Evolutionary conservation across 2,113 vertebrate genomes (phyloP), one percentile per base, ranked within the genome.

Genomic region (Hucho hucho): DNA sequence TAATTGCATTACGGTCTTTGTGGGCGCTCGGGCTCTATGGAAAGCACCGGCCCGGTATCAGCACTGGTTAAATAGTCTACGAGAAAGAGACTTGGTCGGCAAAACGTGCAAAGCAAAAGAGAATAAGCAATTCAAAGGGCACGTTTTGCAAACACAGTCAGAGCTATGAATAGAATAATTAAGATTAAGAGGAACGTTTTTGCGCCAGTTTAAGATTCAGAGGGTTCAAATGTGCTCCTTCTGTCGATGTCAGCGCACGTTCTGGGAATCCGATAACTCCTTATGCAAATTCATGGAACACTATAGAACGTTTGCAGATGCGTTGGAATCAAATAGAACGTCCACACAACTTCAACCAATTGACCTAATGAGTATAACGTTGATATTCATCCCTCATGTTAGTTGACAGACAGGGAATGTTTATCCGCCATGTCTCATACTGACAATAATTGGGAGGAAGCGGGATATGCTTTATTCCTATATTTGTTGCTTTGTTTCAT

Each of bases 1-100:
- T 93, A 93, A 94, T 94, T 94, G 89, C 90, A 94, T 94, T 94
- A 94, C 83, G 74, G 18, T 86, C 87, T 91, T 90, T 90, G 89
- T 91, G 88, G 79, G 78, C 83, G 76, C 86, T 81, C 79, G 69
- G 78, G 69, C 78, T 84, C 89, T 89, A 88, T 89, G 90, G 86
- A 87, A 89, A 86, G 74, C n/a, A 22, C 58, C 72, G 80, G 61
- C 82, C 83, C 90, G 87, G 89, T 90, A 92, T 90, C 90, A 84
- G 91, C 92, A 91, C 89, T 92, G 89, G 90, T 94, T 92, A 92
- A 90, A 92, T 81, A 53, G 16, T 13, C 49, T 18, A 83, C 72
- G 37, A 67, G 65, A 18, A 29, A 43, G 29, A 20, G 29, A n/a
- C 11, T n/a, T 75, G 69, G 75, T 28, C 61, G 5, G 12, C 83